These are phyloP conservation scores for Pluvialis apricaria DNA, from an alignment of 2,113 vertebrate species.

Conservation along the genomic window DNA sequence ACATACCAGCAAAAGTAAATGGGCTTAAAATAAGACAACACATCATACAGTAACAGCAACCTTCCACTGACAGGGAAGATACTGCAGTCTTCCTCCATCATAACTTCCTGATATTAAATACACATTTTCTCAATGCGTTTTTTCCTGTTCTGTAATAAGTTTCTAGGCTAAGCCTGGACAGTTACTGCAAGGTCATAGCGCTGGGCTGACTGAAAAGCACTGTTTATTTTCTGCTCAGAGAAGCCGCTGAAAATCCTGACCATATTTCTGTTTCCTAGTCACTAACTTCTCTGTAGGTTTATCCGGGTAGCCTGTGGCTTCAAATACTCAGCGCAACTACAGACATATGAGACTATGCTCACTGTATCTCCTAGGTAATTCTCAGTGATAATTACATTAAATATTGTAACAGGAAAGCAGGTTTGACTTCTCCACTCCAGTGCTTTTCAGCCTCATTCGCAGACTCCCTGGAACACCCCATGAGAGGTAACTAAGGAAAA, in stretches of 20 bases:
- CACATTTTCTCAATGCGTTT: not conserved
- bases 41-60: not conserved
- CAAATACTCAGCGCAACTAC: not conserved
- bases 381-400: not conserved
- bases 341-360: accelerated
- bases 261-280: not conserved
- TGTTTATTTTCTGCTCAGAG: not conserved
- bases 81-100: not conserved
- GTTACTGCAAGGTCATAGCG: not conserved
- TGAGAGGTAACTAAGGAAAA: not conserved
- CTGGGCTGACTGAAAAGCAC: not conserved
- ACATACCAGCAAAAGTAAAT: not conserved
- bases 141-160: not conserved
- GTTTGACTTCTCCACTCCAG: not conserved
- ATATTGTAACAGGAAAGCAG: not conserved
- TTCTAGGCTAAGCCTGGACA: not conserved
- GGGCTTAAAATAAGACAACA: not conserved
- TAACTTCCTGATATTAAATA: not conserved
- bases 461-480: not conserved
- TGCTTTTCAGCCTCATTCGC: not conserved
- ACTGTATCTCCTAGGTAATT: not conserved
- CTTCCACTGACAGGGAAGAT: not conserved
- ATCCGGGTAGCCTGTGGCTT: not conserved
- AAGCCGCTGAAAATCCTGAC: not conserved
- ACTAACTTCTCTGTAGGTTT: not conserved